A percentile compares a stretch with the other conserved stretches of the same genome.
phyloP scores from a whole-genome alignment of 2,888 invertebrate species.

The Muschampia plurimacula region DNA sequence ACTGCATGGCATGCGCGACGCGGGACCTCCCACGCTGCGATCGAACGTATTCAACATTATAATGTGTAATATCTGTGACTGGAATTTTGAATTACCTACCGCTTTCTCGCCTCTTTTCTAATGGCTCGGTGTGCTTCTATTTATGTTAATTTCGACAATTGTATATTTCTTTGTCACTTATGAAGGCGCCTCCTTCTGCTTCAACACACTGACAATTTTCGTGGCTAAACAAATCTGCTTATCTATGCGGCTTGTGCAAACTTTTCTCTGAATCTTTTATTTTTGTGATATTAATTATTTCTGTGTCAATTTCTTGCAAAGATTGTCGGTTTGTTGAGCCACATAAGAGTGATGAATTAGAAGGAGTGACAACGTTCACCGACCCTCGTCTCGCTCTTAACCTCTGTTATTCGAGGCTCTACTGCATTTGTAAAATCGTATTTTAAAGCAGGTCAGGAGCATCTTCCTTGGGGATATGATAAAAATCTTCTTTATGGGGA shows the following conservation, averaged over 20 bases:
- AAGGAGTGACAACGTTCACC: constrained; percentile 43
- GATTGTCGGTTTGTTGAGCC: constrained; percentile 32
- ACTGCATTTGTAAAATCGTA: constrained; percentile 9
- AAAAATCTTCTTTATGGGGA: not conserved
- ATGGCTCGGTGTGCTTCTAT: constrained; percentile 83
- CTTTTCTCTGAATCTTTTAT: not conserved
- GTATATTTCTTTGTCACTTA: constrained; percentile 43
- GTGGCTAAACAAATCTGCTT: constrained; percentile 34
- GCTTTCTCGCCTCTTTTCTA: constrained; percentile 77
- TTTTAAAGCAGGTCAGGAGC: not conserved
- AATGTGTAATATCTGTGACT: constrained; percentile 70
- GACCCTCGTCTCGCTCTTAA: constrained; percentile 45
- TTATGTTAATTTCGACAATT: constrained; percentile 58
- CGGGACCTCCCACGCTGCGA: constrained; percentile 43
- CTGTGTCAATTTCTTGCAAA: not conserved
- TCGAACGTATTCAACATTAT: constrained; percentile 21
- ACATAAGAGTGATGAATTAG: constrained; percentile 43
- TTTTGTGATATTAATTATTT: not conserved
- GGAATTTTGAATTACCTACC: constrained; percentile 79
- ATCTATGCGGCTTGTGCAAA: constrained; percentile 15
- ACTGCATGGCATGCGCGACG: constrained; percentile 68
- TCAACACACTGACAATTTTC: constrained; percentile 32
- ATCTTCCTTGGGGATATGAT: not conserved
- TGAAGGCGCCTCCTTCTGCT: constrained; percentile 46
- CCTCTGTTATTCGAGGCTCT: not conserved